phyloP scores from a whole-genome alignment of 2,888 invertebrate genomes.

The Pachycephus smyrnensis region DNA sequence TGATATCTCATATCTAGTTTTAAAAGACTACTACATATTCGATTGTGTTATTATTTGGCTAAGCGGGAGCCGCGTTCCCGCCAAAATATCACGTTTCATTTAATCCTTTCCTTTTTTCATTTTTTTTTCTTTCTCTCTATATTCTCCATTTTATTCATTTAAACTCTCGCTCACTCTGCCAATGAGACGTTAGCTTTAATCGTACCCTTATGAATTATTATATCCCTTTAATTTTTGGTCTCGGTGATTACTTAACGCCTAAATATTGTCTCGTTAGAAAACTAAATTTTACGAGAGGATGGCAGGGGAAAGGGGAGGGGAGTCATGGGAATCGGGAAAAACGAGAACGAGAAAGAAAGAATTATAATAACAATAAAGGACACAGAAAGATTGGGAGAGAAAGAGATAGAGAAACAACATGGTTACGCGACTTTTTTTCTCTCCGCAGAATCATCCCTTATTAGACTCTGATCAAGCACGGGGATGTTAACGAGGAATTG shows the following conservation, averaged over 20 bases:
- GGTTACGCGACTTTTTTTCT: neutral
- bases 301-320: neutral
- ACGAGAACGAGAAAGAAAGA: neutral
- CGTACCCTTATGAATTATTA: conserved; percentile 42
- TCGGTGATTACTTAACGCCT: conserved; percentile 59
- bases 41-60: conserved; percentile 15
- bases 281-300: conserved; percentile 30
- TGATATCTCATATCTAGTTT: neutral
- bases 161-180: conserved; percentile 6
- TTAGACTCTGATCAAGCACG: neutral
- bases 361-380: neutral
- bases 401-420: neutral
- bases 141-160: conserved; percentile 8
- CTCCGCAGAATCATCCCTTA: neutral
- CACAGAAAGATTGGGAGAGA: neutral
- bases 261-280: conserved; percentile 63
- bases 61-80: conserved; percentile 9
- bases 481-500: too few species aligned
- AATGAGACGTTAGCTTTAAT: conserved; percentile 27
- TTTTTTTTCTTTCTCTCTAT: conserved; percentile 7
- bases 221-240: conserved; percentile 63
- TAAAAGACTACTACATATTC: neutral
- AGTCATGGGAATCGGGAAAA: neutral
- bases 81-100: conserved; percentile 33
- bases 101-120: conserved; percentile 25